These are phyloP conservation scores for Phodopus roborovskii DNA, from an alignment of 2,113 vertebrate species.

Conservation along the genomic window DNA sequence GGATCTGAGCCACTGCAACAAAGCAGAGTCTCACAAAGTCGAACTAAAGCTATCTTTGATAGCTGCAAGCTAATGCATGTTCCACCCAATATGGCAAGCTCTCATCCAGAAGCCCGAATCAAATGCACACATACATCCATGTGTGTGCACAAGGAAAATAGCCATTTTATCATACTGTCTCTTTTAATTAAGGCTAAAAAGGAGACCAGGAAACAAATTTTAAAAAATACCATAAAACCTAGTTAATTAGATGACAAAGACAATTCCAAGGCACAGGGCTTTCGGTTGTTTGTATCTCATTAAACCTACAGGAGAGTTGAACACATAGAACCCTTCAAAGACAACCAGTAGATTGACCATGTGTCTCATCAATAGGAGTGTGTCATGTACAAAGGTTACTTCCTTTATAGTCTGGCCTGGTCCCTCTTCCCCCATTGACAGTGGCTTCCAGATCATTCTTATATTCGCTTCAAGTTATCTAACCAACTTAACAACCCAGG, in stretches of 20 bases:
- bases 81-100: constrained; percentile 63
- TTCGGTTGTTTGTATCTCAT: constrained; percentile 66
- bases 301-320: constrained; percentile 56
- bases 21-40: constrained; percentile 87
- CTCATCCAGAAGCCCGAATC: constrained; percentile 76
- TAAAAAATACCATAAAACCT: constrained; percentile 71
- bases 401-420: background rate
- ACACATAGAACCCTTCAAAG: constrained; percentile 64
- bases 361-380: constrained; percentile 57
- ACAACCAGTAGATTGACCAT: constrained; percentile 63
- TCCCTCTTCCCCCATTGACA: constrained; percentile 53
- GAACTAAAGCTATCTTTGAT: constrained; percentile 89
- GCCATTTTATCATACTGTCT: constrained; percentile 77
- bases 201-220: constrained; percentile 73
- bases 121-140: constrained; percentile 76
- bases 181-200: constrained; percentile 84
- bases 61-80: constrained; percentile 82
- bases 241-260: constrained; percentile 71
- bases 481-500: constrained; percentile 75
- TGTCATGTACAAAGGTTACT: constrained; percentile 60
- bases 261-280: constrained; percentile 42
- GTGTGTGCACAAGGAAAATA: constrained; percentile 64
- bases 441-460: constrained; percentile 54
- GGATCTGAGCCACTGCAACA: constrained; percentile 88
- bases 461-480: constrained; percentile 72